A percentile compares a stretch with the other conserved stretches of the same genome.
These are phyloP conservation scores for Drosophila buzzatii DNA, from an alignment of 2,888 invertebrate species.

Conservation along the genomic window DNA sequence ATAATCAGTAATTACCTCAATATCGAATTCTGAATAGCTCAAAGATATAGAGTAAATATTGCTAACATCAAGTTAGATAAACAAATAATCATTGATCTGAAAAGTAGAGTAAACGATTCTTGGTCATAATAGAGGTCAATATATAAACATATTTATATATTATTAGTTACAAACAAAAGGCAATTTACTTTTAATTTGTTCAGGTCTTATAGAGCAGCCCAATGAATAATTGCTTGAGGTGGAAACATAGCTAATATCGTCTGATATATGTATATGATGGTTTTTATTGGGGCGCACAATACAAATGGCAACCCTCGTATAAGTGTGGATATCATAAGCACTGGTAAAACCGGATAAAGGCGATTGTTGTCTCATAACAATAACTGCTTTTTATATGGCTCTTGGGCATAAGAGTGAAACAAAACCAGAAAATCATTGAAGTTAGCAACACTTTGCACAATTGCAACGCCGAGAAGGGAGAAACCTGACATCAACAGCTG, in stretches of 20 bases:
- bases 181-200: neutral
- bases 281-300: slow-evolving; percentile 1
- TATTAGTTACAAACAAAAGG: neutral
- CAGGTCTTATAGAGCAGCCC: neutral
- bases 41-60: neutral
- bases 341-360: slow-evolving; percentile 70
- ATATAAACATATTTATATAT: neutral
- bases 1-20: neutral
- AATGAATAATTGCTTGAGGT: neutral
- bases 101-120: neutral
- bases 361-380: slow-evolving; percentile 64
- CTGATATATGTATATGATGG: no score
- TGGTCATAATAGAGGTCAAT: neutral
- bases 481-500: slow-evolving; percentile 52
- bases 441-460: slow-evolving; percentile 32
- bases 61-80: neutral
- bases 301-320: slow-evolving; percentile 1
- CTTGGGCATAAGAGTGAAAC: slow-evolving; percentile 34
- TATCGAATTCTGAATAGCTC: neutral
- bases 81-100: neutral
- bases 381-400: slow-evolving; percentile 59
- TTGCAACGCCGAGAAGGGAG: slow-evolving; percentile 23
- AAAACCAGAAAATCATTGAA: slow-evolving; percentile 62
- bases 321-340: slow-evolving; percentile 32
- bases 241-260: neutral